Conservation (phyloP, 2,888 invertebrate species). For the Hyposoter dolosus region DNA sequence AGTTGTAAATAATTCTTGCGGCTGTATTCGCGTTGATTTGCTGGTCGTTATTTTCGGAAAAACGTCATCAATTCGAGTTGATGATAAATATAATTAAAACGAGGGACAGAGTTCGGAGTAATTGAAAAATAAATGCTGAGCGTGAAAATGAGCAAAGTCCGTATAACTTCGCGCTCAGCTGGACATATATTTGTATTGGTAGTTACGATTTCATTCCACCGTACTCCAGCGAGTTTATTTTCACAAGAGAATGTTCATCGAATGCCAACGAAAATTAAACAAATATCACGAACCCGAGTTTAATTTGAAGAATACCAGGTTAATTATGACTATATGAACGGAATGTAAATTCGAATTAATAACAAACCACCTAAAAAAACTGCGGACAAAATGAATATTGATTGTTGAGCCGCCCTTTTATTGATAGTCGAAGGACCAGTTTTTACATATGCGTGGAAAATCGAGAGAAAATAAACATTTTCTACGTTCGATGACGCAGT, state of each 20-base stretch:
- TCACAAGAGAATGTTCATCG: slow-evolving; percentile 12
- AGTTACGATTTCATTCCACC: slow-evolving; percentile 33
- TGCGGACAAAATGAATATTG: background rate
- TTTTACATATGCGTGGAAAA: background rate
- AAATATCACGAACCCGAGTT: background rate
- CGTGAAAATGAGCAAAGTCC: slow-evolving; percentile 9
- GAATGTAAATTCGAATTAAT: slow-evolving; percentile 1
- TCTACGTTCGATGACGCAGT: no score
- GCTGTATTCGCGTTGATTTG: background rate
- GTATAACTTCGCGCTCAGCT: background rate
- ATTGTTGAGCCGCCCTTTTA: background rate
- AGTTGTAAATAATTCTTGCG: background rate
- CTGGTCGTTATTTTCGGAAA: background rate
- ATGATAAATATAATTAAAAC: slow-evolving; percentile 10
- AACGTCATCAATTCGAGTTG: background rate
- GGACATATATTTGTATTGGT: background rate
- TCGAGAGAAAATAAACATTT: background rate
- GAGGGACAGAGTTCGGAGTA: slow-evolving; percentile 17
- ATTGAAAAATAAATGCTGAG: slow-evolving; percentile 48
- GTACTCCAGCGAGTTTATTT: slow-evolving; percentile 15
- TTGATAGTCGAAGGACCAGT: background rate
- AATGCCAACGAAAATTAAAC: slow-evolving; percentile 12
- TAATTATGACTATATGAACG: background rate
- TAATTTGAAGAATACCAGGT: background rate
- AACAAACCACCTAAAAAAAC: background rate